Evolutionary conservation across 2,888 invertebrate species (phyloP).

Genomic region (Habroteleia sp.): DNA sequence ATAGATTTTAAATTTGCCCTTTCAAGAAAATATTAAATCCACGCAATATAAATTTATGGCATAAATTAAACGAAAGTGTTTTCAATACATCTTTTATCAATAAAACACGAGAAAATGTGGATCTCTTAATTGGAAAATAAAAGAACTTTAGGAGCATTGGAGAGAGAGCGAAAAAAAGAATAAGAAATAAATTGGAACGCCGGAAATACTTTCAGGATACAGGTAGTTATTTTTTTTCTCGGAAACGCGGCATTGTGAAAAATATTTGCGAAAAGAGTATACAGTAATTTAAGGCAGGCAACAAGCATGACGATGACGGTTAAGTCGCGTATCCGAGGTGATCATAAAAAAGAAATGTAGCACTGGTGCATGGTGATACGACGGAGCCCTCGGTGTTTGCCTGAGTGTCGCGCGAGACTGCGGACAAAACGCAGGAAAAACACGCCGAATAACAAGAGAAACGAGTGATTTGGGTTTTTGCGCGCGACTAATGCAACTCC

Average conservation of each 20-base stretch:
- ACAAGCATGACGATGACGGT: slow-evolving; percentile 54
- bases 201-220: too few species aligned
- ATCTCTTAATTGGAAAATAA: too few species aligned
- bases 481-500: slow-evolving; percentile 24
- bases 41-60: too few species aligned
- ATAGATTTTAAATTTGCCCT: too few species aligned
- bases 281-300: slow-evolving; percentile 54
- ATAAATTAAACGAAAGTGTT: too few species aligned
- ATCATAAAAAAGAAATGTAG: slow-evolving; percentile 43
- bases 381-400: slow-evolving; percentile 5
- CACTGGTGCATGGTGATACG: slow-evolving; percentile 7
- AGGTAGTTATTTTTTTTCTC: slow-evolving; percentile 8
- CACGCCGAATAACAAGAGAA: slow-evolving; percentile 12
- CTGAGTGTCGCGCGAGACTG: slow-evolving; percentile 11
- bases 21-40: too few species aligned
- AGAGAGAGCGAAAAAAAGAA: too few species aligned
- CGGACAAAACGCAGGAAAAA: slow-evolving; percentile 10
- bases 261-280: slow-evolving; percentile 46
- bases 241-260: slow-evolving; percentile 28
- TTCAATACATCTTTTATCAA: too few species aligned
- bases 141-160: too few species aligned
- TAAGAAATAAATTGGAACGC: too few species aligned
- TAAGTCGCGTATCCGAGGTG: slow-evolving; percentile 29
- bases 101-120: too few species aligned
- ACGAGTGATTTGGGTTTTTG: slow-evolving; percentile 37